A percentile compares a stretch with the other conserved stretches of the same genome.
Conservation (phyloP, 2,113 vertebrate species). For the Leptodactylus fuscus region DNA sequence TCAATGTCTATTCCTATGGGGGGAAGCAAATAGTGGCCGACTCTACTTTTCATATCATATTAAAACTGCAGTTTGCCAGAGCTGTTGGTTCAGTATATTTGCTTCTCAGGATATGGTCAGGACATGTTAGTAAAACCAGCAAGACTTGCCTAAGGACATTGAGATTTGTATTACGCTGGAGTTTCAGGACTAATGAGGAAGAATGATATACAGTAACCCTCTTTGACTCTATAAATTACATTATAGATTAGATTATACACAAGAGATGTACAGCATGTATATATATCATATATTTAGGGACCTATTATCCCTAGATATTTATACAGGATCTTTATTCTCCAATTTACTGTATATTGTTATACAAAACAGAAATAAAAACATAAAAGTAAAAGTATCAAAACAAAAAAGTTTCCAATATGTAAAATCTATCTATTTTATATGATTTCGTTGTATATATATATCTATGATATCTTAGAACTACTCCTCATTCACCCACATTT, state of each 20-base stretch:
- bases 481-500: not conserved
- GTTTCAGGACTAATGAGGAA: not conserved
- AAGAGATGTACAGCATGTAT: too few species aligned
- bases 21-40: not conserved
- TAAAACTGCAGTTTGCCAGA: not conserved
- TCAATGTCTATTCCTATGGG: not conserved
- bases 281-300: too few species aligned
- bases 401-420: too few species aligned
- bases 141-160: slow-evolving; percentile 14
- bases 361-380: not conserved
- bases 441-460: too few species aligned
- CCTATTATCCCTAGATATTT: too few species aligned
- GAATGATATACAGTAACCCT: not conserved
- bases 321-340: too few species aligned
- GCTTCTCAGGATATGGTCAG: not conserved
- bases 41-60: not conserved
- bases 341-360: not conserved
- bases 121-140: not conserved
- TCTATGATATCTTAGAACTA: not conserved
- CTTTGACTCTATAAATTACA: not conserved
- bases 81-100: not conserved
- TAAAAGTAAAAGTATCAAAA: not conserved
- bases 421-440: too few species aligned
- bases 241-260: not conserved
- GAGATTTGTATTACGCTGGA: not conserved